phyloP scores from a whole-genome alignment of 2,113 vertebrate genomes.

The Coreoperca whiteheadi region DNA sequence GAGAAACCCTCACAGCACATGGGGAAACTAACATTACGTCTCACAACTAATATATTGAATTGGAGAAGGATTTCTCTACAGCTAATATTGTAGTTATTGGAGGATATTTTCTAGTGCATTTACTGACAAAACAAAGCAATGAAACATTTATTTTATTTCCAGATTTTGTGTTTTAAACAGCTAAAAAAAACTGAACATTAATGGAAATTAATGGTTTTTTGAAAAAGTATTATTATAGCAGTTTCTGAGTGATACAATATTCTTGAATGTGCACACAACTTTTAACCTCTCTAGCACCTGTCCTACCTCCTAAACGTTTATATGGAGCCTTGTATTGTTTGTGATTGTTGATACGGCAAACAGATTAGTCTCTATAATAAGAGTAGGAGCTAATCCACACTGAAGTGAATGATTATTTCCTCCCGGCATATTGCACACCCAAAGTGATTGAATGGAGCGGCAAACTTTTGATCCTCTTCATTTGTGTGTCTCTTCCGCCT shows the following conservation, averaged over 20 bases:
- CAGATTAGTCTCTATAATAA: background rate
- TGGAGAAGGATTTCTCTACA: background rate
- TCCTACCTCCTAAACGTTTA: constrained; percentile 1
- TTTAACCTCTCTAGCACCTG: background rate
- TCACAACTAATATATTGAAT: background rate
- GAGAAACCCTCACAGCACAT: background rate
- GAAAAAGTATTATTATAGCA: background rate
- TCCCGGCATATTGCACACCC: background rate
- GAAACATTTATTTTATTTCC: background rate
- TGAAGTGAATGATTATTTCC: background rate
- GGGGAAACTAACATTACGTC: background rate
- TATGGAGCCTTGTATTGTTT: background rate
- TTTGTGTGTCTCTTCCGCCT: constrained; percentile 24
- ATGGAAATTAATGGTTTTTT: background rate
- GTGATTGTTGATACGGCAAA: constrained; percentile 6
- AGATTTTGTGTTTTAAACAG: background rate
- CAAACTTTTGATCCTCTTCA: constrained; percentile 21
- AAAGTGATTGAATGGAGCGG: background rate
- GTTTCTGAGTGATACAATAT: background rate
- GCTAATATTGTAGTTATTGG: background rate
- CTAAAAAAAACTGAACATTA: background rate
- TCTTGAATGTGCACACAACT: background rate
- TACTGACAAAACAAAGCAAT: background rate
- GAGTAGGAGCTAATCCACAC: background rate
- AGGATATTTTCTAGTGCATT: background rate